Evolutionary conservation across 2,888 invertebrate species (phyloP), one percentile per base, ranked within the genome.

Genomic region (Formica aserva): DNA sequence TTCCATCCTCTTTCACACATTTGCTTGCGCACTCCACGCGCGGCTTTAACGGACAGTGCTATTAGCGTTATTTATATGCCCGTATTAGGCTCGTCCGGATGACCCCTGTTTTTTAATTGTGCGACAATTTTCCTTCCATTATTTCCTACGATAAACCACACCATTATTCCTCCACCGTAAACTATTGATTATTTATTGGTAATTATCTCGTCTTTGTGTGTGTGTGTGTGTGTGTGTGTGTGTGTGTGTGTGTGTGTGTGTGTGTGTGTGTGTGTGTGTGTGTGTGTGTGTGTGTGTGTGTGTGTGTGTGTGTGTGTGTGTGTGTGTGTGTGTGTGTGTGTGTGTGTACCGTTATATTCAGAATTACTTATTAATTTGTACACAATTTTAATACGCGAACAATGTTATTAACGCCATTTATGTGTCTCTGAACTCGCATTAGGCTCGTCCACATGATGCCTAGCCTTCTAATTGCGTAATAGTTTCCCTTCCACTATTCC

Each of bases 41-140:
- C 84, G 74, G 65, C 55, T 84, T 76, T 88, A 84, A 87, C 84
- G 60, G 82, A 86, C 77, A 81, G 82, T 75, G 84, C 86, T 87
- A 82, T 87, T 87, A 84, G 74, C 65, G 86, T 82, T 83, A 84
- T 86, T 84, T 86, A 85, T 63, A 63, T 71, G 55, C 63, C 78
- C 74, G 84, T 83, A 89, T 88, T 76, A 86, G 86, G 78, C 69
- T 82, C 82, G 66, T 86, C 72, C 22, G 32, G 71, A 67, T 71
- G 62, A 48, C 62, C 45, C 32, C 71, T 65, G 76, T 71, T 78
- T 84, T 84, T 60, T 85, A 85, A 87, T 88, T 72, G 71, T 83
- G 22, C 55, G 11, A 57, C 8, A 1, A 71, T 78, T 45, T 69
- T 29, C 15, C 41, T 32, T 41, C 32, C 32, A 26, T 71, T 71